Base-by-base conservation (phyloP, 2,888 invertebrate species). In the Eilema caniola region DNA sequence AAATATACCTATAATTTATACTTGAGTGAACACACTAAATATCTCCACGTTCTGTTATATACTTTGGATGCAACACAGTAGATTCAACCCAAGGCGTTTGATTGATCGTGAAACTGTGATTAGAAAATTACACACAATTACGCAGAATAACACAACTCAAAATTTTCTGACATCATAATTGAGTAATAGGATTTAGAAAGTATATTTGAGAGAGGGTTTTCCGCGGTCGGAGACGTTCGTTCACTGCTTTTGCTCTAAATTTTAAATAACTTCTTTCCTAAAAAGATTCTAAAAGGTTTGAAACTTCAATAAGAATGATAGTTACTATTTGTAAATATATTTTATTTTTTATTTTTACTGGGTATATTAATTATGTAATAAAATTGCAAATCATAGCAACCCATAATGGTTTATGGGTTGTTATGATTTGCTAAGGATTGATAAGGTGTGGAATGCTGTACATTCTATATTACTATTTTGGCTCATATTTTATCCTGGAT, bases 161-260 rank as follows among this genome's bases (percentile, higher is more conserved):
- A 53, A 53, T 53, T 53, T 53, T 53, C 24, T 60, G 24, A 24
- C 60, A 60, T 60, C 60, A 24, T 60, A 60, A 60, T 24, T 24
- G 60, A 24, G 60, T 33, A 24, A 41, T 63, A 63, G 41, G 62
- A 63, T 16, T 60, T 28, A 28, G 28, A 24, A 60, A 53, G 53
- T 53, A n/a, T 53, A 53, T 53, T 53, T 53, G 53, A 53, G 53
- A 53, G n/a, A n/a, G 53, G n/a, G 53, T 53, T 53, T 53, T 53
- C 53, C 53, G 53, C 53, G 53, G 53, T 53, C 10, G 20, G 53
- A 53, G n/a, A n/a, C 53, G n/a, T 53, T 53, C 53, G 53, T n/a
- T 53, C 20, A 53, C 53, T 53, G 53, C 10, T 53, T 53, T 53
- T 53, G 20, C n/a, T 53, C 2, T 53, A 53, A 53, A n/a, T n/a